Evolutionary conservation across 2,113 vertebrate species (phyloP).

Genomic region (Catharus bicknelli): DNA sequence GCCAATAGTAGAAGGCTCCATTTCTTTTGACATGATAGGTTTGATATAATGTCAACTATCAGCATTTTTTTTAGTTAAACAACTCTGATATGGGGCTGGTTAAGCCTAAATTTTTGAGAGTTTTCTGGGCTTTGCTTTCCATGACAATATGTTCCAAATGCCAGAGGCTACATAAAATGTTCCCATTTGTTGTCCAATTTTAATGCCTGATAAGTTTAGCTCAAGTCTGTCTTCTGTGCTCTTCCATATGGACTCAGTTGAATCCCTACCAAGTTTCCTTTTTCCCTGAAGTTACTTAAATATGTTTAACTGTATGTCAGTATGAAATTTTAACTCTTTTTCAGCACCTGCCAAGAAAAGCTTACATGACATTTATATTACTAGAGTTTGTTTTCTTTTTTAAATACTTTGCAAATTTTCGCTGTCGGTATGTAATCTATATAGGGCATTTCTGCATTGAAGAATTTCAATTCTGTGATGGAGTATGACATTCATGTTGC

Average conservation of each 20-base stretch:
- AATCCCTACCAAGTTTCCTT: neutral
- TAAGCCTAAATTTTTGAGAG: neutral
- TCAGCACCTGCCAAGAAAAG: neutral
- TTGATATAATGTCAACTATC: neutral
- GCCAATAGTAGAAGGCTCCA: neutral
- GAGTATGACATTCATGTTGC: neutral
- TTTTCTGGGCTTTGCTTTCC: neutral
- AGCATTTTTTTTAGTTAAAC: neutral
- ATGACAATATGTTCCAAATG: neutral
- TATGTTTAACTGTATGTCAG: neutral
- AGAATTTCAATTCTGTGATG: neutral
- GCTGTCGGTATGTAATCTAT: neutral
- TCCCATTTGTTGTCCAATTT: neutral
- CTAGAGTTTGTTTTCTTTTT: neutral
- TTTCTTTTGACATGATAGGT: neutral
- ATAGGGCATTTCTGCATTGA: neutral
- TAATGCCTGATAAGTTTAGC: neutral
- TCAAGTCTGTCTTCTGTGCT: neutral
- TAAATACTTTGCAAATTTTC: neutral
- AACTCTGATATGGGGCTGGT: neutral
- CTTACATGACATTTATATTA: neutral
- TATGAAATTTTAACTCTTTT: constrained; percentile 10
- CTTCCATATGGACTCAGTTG: neutral
- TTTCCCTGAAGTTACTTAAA: neutral
- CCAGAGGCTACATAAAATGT: neutral